Conservation (phyloP, 2,113 vertebrate genomes). For the Coregonus clupeaformis region DNA sequence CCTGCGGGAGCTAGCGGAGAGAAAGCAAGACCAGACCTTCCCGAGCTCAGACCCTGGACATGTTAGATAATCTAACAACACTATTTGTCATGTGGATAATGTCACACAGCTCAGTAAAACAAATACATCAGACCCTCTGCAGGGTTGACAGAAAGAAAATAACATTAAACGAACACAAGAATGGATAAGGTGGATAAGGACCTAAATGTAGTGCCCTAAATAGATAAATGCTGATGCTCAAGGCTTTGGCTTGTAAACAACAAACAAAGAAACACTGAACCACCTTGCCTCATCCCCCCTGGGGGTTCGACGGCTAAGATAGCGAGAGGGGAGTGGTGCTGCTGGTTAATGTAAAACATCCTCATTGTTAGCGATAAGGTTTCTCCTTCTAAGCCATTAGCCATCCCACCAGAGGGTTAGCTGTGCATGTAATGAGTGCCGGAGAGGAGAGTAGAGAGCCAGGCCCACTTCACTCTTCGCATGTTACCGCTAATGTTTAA, state of each 20-base stretch:
- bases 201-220: neutral
- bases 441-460: constrained; percentile 1
- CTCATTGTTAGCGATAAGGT: constrained; percentile 1
- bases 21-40: neutral
- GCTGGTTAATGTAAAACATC: constrained; percentile 14
- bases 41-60: neutral
- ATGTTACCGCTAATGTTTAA: neutral
- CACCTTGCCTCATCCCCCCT: neutral
- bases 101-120: neutral
- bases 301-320: neutral
- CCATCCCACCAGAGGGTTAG: constrained; percentile 7
- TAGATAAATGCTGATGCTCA: neutral
- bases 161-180: neutral
- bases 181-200: neutral
- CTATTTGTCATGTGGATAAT: constrained; percentile 3
- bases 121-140: neutral
- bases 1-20: constrained; percentile 7
- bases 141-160: neutral
- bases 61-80: neutral
- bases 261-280: no score
- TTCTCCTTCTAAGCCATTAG: neutral
- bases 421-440: neutral
- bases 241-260: neutral
- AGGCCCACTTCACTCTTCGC: no score
- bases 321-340: neutral